Evolutionary conservation across 2,113 vertebrate genomes (phyloP).

Genomic region (Triplophysa siluroides): DNA sequence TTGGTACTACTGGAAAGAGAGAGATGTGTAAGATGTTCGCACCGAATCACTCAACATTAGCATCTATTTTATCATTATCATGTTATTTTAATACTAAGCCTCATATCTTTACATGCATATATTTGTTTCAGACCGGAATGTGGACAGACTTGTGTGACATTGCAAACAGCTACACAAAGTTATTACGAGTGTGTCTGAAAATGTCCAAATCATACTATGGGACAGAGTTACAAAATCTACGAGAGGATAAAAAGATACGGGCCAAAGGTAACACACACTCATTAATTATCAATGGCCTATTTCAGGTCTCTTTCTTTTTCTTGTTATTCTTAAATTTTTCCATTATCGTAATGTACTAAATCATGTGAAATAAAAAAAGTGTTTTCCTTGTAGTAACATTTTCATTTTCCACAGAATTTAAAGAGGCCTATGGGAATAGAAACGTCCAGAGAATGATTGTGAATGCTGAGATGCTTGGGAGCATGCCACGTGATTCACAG

Average conservation of each 20-base stretch:
- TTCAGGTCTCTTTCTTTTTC: background rate
- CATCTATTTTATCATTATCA: background rate
- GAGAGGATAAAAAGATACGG: slow-evolving; percentile 77
- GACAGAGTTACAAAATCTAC: slow-evolving; percentile 82
- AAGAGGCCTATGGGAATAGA: slow-evolving; percentile 55
- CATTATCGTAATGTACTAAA: background rate
- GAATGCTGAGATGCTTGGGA: slow-evolving; percentile 74
- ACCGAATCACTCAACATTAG: background rate
- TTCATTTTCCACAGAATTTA: slow-evolving; percentile 59
- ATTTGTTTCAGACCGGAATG: slow-evolving; percentile 72
- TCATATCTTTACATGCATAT: background rate
- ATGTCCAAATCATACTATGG: slow-evolving; percentile 89
- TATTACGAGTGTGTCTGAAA: slow-evolving; percentile 83
- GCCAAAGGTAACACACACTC: slow-evolving; percentile 65
- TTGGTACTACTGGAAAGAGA: slow-evolving; percentile 84
- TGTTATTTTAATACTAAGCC: background rate
- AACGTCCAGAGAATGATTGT: slow-evolving; percentile 62
- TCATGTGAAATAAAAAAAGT: background rate
- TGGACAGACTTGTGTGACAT: slow-evolving; percentile 82
- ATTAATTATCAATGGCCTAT: background rate
- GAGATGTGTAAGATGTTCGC: slow-evolving; percentile 31
- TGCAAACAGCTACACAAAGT: slow-evolving; percentile 82
- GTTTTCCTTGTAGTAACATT: background rate
- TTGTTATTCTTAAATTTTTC: background rate
- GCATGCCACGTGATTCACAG: slow-evolving; percentile 82